Evolutionary conservation across 2,888 invertebrate species (phyloP), one percentile per base, ranked within the genome.

Genomic region (Coleophora deauratella): DNA sequence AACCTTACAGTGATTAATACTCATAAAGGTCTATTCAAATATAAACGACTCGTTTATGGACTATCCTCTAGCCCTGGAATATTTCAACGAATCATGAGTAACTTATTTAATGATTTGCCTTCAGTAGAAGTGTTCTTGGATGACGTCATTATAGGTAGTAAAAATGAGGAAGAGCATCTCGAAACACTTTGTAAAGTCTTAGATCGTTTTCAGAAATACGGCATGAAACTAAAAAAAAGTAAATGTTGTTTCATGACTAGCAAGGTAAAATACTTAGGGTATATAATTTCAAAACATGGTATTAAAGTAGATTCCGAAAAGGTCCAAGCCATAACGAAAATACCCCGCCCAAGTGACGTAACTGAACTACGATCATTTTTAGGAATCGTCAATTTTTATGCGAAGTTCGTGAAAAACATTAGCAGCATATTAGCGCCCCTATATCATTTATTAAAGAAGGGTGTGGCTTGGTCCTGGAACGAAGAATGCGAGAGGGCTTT

Each of bases 381-480:
- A 10, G 54, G 52, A 0, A 21, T 50, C 27, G 37, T 44, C 0
- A 55, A 52, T 50, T 55, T 50, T 21, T 55, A 54, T 37, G 43
- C 37, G 0, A 54, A 48, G n/a, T 55, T 52, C 27, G 21, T 55
- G 2, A 14, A 15, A 11, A 49, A 55, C 12, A 40, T 46, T 3
- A 49, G 45, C 35, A 45, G 39, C 0, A 27, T 46, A 3, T 35
- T 50, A 10, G 27, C 41, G 9, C 50, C 47, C 9, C 9, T 50
- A 3, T 50, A 50, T 28, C 12, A 27, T 12, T 37, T 37, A 37
- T 13, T 37, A 30, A n/a, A 13, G 11, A 38, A 32, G 8, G 32
- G 15, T n/a, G 32, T 30, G 10, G 10, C 13, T n/a, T 38, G 13
- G 13, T 2, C 4, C 1, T 38, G 38, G 38, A 15, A 9, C 6